phyloP scores from a whole-genome alignment of 2,888 invertebrate genomes.

The Tanytarsus gracilentus region DNA sequence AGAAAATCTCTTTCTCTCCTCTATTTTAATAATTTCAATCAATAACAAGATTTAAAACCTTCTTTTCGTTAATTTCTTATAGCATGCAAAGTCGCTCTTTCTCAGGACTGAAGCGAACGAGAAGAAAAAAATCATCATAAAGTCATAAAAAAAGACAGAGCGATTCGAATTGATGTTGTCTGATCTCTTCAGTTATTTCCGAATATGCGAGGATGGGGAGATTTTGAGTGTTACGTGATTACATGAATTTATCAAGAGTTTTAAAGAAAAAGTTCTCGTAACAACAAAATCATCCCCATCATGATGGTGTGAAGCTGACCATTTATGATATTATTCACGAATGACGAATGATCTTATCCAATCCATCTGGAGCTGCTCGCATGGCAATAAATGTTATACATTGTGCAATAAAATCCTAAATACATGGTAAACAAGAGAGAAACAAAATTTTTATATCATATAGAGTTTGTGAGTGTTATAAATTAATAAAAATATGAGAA shows the following conservation, averaged over 20 bases:
- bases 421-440: slow-evolving; percentile 23
- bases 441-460: not conserved
- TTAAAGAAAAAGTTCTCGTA: too few species aligned
- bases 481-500: slow-evolving; percentile 21
- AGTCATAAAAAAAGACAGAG: not conserved
- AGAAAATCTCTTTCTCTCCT: too few species aligned
- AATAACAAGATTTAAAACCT: too few species aligned
- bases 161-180: not conserved
- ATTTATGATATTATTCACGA: not conserved
- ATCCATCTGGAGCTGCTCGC: not conserved
- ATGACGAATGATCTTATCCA: too few species aligned
- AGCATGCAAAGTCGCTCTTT: too few species aligned
- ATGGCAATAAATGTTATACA: not conserved
- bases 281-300: too few species aligned
- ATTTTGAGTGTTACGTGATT: too few species aligned
- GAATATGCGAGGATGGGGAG: not conserved
- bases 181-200: not conserved
- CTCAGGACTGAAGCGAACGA: not conserved
- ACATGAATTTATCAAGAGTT: too few species aligned
- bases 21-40: too few species aligned
- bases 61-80: too few species aligned
- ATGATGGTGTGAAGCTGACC: not conserved
- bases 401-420: slow-evolving; percentile 20
- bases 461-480: not conserved
- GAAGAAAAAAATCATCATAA: not conserved